Base-by-base conservation (phyloP, 1,140 invertebrate species). In the Drosophila yakuba region DNA sequence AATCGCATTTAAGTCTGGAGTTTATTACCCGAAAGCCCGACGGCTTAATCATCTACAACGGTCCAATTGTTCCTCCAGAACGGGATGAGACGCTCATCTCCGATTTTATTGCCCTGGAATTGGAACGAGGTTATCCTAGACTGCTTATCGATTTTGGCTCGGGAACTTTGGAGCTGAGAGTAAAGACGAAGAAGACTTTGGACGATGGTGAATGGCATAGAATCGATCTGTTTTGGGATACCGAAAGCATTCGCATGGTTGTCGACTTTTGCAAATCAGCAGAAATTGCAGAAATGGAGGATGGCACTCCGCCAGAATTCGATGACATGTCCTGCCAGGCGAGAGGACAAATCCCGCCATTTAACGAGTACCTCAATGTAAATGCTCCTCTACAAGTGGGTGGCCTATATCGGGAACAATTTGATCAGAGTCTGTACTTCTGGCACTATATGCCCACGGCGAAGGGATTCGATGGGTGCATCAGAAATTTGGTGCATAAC, bases 121-220 rank as follows among this genome's bases (percentile, higher is more conserved):
- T 99, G 77, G 96, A 97, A 90, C 95, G 97, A 69, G 98, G 98
- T 15, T 97, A 97, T 92, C 98, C 98, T 0, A 93, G 97, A 64
- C 93, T 99, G 2, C 94, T 98, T 1, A 96, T 99, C 58, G 97
- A 99, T 93, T 99, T 99, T 93, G 98, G 98, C 3, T 98, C 98
- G 0, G 98, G 98, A 51, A 98, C 97, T 0, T 93, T 98, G 62
- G 97, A 98, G 91, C 93, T 99, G 11, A 94, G 96, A 90, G 95
- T 99, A 0, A 97, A 98, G 93, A 97, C 97, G 1, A 96, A 97
- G 80, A 96, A 96, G 83, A 95, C 95, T 0, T 92, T 99, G 39
- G 97, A 97, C 91, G 98, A 99, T 92, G 98, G 98, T 2, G 97
- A 98, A 91, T 99, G 98, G 98, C 98, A 99, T 93, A 94, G 97